Conservation (phyloP, 2,113 vertebrate genomes). For the Ibidorhyncha struthersii region DNA sequence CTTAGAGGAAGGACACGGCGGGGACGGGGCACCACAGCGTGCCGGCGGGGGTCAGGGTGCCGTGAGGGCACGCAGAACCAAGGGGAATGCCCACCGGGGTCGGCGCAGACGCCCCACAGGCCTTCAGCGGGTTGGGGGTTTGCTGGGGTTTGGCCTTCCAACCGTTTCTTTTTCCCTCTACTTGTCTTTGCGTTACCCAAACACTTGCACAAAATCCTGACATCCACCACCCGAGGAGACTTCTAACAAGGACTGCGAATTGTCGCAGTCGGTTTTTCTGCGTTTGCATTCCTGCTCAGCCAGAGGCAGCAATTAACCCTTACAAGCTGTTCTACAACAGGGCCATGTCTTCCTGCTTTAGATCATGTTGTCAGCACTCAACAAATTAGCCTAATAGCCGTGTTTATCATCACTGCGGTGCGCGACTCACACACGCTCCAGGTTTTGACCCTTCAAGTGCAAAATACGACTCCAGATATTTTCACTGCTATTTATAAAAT, state of each 20-base stretch:
- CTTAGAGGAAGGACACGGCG: no score
- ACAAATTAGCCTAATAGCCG: not conserved
- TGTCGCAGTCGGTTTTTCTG: fast-evolving
- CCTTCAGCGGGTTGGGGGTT: not conserved
- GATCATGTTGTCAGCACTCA: not conserved
- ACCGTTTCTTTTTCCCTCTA: not conserved
- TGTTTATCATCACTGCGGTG: not conserved
- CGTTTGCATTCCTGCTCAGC: not conserved
- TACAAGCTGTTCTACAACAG: not conserved
- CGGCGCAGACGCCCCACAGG: no score
- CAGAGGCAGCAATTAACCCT: slow-evolving; percentile 22
- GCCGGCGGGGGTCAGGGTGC: no score
- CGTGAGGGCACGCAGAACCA: no score
- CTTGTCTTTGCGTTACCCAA: not conserved
- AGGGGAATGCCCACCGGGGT: no score
- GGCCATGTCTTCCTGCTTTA: not conserved
- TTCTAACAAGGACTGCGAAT: not conserved
- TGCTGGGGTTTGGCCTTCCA: not conserved
- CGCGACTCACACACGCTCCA: not conserved
- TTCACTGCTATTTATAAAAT: not conserved
- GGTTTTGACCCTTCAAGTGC: not conserved
- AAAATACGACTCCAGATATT: not conserved
- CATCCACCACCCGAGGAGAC: not conserved
- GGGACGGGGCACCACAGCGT: no score
- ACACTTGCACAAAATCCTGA: not conserved